Percentiles rank a stretch among this genome's conserved stretches.
Evolutionary conservation across 2,888 invertebrate genomes (phyloP).

Genomic region (Epicampocera succincta): DNA sequence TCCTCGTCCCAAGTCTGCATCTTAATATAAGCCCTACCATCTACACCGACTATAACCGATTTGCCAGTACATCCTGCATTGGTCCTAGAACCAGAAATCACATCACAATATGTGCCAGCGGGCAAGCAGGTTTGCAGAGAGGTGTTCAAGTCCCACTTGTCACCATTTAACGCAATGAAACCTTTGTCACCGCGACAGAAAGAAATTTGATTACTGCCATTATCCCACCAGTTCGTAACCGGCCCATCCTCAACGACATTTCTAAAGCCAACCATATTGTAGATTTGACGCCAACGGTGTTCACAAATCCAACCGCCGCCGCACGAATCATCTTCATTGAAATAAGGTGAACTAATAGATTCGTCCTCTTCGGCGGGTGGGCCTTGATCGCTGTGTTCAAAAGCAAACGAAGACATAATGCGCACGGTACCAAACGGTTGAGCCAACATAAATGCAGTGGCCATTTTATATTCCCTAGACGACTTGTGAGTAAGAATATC

Average conservation of each 20-base stretch:
- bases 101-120: slow-evolving; percentile 91
- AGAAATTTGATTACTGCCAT: slow-evolving; percentile 90
- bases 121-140: slow-evolving; percentile 86
- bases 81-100: slow-evolving; percentile 87
- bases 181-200: slow-evolving; percentile 90
- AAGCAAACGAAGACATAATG: slow-evolving; percentile 93
- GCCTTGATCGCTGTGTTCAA: slow-evolving; percentile 85
- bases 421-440: slow-evolving; percentile 91
- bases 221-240: slow-evolving; percentile 90
- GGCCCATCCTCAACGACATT: slow-evolving; percentile 85
- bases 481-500: slow-evolving; percentile 87
- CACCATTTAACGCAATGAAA: slow-evolving; percentile 90
- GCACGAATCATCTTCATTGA: slow-evolving; percentile 85
- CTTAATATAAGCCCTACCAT: slow-evolving; percentile 75
- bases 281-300: slow-evolving; percentile 92
- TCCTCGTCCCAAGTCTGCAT: slow-evolving; percentile 81
- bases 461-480: slow-evolving; percentile 88
- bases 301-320: slow-evolving; percentile 91
- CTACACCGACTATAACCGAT: slow-evolving; percentile 74
- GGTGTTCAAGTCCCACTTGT: slow-evolving; percentile 84
- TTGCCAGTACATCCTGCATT: slow-evolving; percentile 78
- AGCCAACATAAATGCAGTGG: slow-evolving; percentile 93
- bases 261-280: slow-evolving; percentile 89
- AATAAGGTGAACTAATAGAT: slow-evolving; percentile 85
- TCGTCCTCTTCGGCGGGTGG: slow-evolving; percentile 86